These are phyloP conservation scores for Dryadula phaetusa DNA, from an alignment of 2,888 invertebrate genomes.

Conservation along the genomic window DNA sequence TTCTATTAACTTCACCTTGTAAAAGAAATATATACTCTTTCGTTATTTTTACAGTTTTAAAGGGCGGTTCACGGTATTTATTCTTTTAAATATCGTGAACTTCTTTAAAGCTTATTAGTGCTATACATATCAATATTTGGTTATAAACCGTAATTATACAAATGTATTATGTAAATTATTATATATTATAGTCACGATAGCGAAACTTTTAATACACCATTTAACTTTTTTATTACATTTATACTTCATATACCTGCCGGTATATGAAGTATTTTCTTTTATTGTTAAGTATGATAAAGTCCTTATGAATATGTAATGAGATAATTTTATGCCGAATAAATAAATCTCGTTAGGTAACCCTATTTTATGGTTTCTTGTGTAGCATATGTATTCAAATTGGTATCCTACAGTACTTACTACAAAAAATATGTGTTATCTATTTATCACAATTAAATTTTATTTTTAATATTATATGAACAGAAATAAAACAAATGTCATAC, in stretches of 20 bases:
- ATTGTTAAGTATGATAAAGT: conserved; percentile 5
- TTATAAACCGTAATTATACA: neutral
- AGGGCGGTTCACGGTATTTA: no score
- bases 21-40: no score
- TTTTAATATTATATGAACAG: no score
- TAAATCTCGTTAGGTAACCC: neutral
- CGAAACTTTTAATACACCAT: neutral
- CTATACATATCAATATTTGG: neutral
- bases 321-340: conserved; percentile 8
- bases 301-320: conserved; percentile 11
- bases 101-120: neutral
- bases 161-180: neutral
- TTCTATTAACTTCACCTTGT: neutral
- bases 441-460: no score
- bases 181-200: neutral
- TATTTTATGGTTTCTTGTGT: neutral
- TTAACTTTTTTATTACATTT: conserved; percentile 2
- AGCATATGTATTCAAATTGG: neutral
- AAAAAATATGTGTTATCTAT: neutral
- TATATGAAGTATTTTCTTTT: neutral
- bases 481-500: no score
- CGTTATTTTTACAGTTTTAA: neutral
- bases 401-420: neutral
- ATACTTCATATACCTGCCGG: no score
- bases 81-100: neutral